Conservation (phyloP, 2,113 vertebrate species). For the Plestiodon gilberti region DNA sequence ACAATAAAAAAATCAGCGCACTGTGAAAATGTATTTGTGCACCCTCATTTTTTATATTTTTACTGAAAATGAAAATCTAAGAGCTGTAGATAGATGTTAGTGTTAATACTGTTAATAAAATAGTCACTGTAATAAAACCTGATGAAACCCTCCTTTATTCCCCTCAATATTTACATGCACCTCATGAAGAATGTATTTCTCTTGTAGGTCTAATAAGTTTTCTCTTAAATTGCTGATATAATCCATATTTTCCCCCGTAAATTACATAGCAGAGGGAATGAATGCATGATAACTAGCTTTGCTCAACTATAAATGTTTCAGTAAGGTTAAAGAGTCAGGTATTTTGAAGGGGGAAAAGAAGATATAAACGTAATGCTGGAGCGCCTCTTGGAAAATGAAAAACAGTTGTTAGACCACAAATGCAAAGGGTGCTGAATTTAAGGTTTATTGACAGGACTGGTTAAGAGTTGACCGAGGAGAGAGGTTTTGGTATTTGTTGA, state of each 20-base stretch:
- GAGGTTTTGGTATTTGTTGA: slow-evolving; percentile 61
- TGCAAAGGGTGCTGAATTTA: slow-evolving; percentile 48
- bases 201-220: slow-evolving; percentile 29
- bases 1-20: slow-evolving; percentile 76
- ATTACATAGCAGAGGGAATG: slow-evolving; percentile 35
- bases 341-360: slow-evolving; percentile 47
- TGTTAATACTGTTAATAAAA: slow-evolving; percentile 79
- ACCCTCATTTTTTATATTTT: slow-evolving; percentile 79
- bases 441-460: slow-evolving; percentile 46
- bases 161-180: slow-evolving; percentile 15
- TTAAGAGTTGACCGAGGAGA: slow-evolving; percentile 30
- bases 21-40: slow-evolving; percentile 85
- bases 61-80: slow-evolving; percentile 74
- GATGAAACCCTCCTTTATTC: slow-evolving; percentile 65
- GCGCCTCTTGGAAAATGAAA: slow-evolving; percentile 63
- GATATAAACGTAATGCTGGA: slow-evolving; percentile 2
- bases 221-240: slow-evolving; percentile 51
- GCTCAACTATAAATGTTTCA: slow-evolving; percentile 55
- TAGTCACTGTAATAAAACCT: slow-evolving; percentile 77
- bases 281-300: slow-evolving; percentile 51
- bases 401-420: slow-evolving; percentile 38
- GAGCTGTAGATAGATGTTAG: slow-evolving; percentile 76
- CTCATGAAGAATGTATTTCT: slow-evolving; percentile 41
- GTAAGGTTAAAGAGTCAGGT: slow-evolving; percentile 56
- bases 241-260: slow-evolving; percentile 32